Conservation (phyloP, 2,113 vertebrate species). For the Hydropotes inermis region DNA sequence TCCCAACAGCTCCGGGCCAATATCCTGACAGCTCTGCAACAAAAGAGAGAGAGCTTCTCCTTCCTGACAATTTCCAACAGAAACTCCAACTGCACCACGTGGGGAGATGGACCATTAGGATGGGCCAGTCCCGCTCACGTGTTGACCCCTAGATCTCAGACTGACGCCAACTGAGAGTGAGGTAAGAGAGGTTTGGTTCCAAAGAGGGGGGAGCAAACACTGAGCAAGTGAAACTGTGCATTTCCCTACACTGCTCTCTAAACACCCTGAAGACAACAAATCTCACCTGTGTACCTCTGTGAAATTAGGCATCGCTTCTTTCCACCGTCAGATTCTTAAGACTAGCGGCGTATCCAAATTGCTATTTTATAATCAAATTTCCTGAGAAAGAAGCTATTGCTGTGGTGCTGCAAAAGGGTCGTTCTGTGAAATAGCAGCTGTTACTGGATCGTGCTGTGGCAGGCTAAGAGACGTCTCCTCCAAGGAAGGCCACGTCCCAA, state of each 20-base stretch:
- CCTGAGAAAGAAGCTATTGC: not conserved
- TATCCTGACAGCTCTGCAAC: not conserved
- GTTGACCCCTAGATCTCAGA: not conserved
- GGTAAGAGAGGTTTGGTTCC: not conserved
- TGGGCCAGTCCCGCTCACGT: fast-evolving
- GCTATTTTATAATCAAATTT: not conserved
- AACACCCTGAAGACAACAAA: not conserved
- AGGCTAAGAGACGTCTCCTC: not conserved
- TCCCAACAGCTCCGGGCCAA: not conserved
- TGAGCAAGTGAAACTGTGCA: not conserved
- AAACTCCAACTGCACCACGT: not conserved
- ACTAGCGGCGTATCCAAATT: not conserved
- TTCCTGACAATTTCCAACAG: not conserved
- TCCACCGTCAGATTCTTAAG: not conserved
- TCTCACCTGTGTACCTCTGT: not conserved
- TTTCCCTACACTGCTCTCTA: not conserved
- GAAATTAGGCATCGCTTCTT: not conserved
- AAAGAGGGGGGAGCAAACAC: not conserved
- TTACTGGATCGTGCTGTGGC: fast-evolving
- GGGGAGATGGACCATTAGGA: fast-evolving
- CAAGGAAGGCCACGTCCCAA: not conserved
- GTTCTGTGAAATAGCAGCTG: not conserved
- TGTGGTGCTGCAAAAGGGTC: not conserved
- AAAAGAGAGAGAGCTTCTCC: not conserved
- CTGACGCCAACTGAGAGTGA: not conserved